Conservation (phyloP, 2,113 vertebrate species). For the Phalacrocorax pelagicus region DNA sequence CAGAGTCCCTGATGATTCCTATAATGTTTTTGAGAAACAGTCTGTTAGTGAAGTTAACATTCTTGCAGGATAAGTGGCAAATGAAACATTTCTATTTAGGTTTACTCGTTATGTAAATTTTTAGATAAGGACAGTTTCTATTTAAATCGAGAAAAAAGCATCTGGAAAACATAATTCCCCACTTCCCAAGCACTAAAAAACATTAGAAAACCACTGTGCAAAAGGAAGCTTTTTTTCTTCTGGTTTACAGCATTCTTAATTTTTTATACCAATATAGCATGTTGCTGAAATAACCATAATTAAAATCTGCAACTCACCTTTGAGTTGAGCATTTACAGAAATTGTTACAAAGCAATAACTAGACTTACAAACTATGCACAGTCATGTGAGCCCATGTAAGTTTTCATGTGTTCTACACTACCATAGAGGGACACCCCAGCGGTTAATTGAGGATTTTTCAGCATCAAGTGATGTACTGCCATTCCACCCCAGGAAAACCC, state of each 20-base stretch:
- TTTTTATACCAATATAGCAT: not conserved
- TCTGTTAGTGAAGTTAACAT: not conserved
- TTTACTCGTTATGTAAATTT: not conserved
- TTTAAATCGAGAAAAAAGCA: not conserved
- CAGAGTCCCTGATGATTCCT: conserved; percentile 85
- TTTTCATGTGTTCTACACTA: conserved; percentile 64
- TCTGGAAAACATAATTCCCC: not conserved
- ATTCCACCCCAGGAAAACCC: conserved; percentile 95
- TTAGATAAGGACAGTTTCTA: not conserved
- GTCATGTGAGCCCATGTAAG: not conserved
- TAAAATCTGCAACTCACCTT: not conserved
- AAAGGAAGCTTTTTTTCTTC: not conserved
- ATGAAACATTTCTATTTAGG: not conserved
- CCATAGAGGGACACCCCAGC: conserved; percentile 90
- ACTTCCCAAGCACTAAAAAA: not conserved
- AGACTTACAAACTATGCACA: not conserved
- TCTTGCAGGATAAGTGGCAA: not conserved
- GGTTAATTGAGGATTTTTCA: conserved; percentile 81
- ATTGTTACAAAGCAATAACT: not conserved
- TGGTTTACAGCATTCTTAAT: not conserved
- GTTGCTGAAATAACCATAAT: not conserved
- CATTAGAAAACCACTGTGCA: not conserved
- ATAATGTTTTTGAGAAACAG: conserved; percentile 1
- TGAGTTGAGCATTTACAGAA: not conserved
- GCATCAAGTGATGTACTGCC: conserved; percentile 84